Evolutionary conservation across 2,888 invertebrate species (phyloP).

Genomic region (Euplagia quadripunctaria): DNA sequence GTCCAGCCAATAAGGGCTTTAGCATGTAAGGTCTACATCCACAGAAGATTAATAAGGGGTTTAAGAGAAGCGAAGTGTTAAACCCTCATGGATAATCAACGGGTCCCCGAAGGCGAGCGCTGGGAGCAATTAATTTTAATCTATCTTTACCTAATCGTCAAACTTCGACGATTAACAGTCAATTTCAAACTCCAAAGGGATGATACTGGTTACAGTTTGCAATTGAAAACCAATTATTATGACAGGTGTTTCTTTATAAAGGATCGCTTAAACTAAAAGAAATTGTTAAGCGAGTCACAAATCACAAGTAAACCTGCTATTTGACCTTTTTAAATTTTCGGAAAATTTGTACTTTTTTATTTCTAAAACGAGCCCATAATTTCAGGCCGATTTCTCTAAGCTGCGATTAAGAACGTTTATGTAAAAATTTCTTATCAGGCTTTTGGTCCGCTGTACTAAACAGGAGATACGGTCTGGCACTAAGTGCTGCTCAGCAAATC

Average conservation of each 20-base stretch:
- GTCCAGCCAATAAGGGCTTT: slow-evolving; percentile 20
- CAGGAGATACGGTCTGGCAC: no score
- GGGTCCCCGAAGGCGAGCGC: slow-evolving; percentile 55
- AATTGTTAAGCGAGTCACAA: not conserved
- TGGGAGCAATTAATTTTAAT: slow-evolving; percentile 75
- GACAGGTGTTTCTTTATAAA: not conserved
- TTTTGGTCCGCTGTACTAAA: no score
- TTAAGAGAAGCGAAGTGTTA: slow-evolving; percentile 50
- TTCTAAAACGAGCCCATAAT: no score
- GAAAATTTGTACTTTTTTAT: no score
- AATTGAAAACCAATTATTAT: slow-evolving; percentile 34
- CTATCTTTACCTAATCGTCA: slow-evolving; percentile 73
- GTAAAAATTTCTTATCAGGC: no score
- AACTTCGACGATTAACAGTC: slow-evolving; percentile 79
- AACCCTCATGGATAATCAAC: slow-evolving; percentile 61
- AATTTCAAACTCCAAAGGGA: slow-evolving; percentile 61
- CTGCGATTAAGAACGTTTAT: no score
- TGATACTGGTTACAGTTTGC: slow-evolving; percentile 39
- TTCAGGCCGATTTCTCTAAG: no score
- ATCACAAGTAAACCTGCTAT: no score
- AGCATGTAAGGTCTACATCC: slow-evolving; percentile 25
- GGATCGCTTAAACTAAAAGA: not conserved
- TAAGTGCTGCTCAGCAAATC: no score
- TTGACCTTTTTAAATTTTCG: no score
- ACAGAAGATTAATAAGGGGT: slow-evolving; percentile 50